Percentiles rank a stretch among this genome's conserved stretches.
Evolutionary conservation across 2,797 vertebrate species (phyloP).

Genomic region (Gallirallus australis): DNA sequence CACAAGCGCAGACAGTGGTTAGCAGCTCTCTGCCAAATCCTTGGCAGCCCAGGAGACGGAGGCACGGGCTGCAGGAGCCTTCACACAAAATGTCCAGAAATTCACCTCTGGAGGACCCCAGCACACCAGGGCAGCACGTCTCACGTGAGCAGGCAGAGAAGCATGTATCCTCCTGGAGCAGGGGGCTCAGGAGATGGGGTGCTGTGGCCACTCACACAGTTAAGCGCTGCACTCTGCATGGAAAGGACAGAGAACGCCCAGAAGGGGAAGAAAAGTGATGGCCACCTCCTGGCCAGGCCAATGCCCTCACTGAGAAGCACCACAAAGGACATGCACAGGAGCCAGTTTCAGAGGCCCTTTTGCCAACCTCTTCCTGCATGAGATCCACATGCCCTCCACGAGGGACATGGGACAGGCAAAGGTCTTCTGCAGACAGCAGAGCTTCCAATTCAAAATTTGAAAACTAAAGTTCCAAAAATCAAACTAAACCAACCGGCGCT

Average conservation of each 20-base stretch:
- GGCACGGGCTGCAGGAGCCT: neutral
- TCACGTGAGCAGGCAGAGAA: neutral
- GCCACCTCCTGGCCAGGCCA: neutral
- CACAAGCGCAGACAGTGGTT: neutral
- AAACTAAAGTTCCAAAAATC: neutral
- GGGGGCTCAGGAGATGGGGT: neutral
- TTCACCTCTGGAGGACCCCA: neutral
- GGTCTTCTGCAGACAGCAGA: neutral
- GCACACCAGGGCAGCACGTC: neutral
- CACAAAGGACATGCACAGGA: neutral
- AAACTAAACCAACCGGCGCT: slow-evolving; percentile 7
- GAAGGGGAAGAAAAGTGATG: neutral
- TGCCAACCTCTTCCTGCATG: neutral
- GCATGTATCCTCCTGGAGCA: accelerated
- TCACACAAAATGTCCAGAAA: neutral
- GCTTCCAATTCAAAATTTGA: neutral
- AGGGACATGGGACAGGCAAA: neutral
- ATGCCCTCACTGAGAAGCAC: neutral
- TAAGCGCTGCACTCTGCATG: neutral
- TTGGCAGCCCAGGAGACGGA: neutral
- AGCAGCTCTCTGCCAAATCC: slow-evolving; percentile 31
- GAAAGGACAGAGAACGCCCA: neutral
- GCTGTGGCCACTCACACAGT: neutral
- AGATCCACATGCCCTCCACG: neutral
- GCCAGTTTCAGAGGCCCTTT: neutral